phyloP scores from a whole-genome alignment of 2,888 invertebrate genomes.

The Eristalis intricaria region DNA sequence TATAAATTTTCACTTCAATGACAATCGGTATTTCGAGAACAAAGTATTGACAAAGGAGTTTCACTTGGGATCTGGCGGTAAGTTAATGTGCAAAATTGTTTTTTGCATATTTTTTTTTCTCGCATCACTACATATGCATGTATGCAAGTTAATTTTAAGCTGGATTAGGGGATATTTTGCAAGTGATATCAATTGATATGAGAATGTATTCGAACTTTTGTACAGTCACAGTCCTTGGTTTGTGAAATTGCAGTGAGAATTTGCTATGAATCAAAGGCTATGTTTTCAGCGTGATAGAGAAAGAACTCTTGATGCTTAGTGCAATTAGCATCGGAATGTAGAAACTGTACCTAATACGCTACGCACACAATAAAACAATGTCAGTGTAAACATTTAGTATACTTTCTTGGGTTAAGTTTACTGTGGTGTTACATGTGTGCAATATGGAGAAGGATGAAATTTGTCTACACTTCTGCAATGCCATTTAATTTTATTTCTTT shows the following conservation, averaged over 20 bases:
- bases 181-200: not conserved
- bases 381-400: not conserved
- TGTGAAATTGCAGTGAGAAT: not conserved
- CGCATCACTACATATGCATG: not conserved
- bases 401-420: not conserved
- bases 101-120: not conserved
- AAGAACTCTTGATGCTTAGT: not conserved
- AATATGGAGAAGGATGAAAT: not conserved
- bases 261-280: not conserved
- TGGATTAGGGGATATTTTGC: not conserved
- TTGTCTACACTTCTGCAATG: not conserved
- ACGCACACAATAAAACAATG: slow-evolving; percentile 1
- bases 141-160: not conserved
- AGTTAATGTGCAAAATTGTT: slow-evolving; percentile 61
- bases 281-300: not conserved
- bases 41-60: slow-evolving; percentile 90
- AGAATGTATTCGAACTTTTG: not conserved
- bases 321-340: not conserved
- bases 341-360: slow-evolving; percentile 35
- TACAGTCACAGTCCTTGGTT: not conserved
- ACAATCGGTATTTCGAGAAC: slow-evolving; percentile 92
- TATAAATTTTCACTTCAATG: slow-evolving; percentile 89
- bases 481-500: not conserved
- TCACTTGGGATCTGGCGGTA: slow-evolving; percentile 79
- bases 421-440: not conserved